Base-by-base conservation (phyloP, 2,113 vertebrate genomes). In the Pluvianellus socialis region DNA sequence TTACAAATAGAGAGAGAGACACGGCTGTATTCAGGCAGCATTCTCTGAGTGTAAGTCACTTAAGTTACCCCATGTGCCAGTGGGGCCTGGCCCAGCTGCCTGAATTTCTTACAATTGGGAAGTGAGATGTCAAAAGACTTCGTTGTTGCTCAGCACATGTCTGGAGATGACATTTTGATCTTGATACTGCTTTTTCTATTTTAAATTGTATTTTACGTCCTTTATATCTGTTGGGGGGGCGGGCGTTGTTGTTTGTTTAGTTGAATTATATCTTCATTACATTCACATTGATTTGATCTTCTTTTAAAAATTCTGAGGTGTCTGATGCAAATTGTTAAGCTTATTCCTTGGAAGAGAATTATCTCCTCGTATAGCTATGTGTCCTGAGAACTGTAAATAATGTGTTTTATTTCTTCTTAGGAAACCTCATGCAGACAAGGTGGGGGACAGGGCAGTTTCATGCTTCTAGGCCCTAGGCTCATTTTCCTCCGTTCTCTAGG, bases 11-110 rank as follows among this genome's bases (percentile, higher is more conserved):
- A n/a, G 47, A 49, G 26, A 40, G 33, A 35, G 24, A 7, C 5
- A 3, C 1, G 0, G 1, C 9, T 4, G 10, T 24, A 27, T 10
- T 42, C 49, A 42, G 50, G 49, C 68, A 27, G 33, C 8, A 0
- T 52, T 44, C 26, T 30, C 33, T 0, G 3, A 16, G 16, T 3
- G 21, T 26, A 17, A 59, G 17, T 4, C 7, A 15, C 44, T 62
- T 32, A 19, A 35, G 27, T n/a, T 17, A 7, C 21, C 10, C 63
- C 14, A 13, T 26, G 14, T 27, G 44, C 44, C 35, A 67, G 40
- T 2, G 1, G 14, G 27, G 23, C 56, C 27, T 4, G 71, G 33
- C 28, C 30, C n/a, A 23, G 38, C 59, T 38, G 67, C 55, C 6
- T 4, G 33, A 3, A 10, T 56, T 49, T 53, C 28, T 30, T 27